Evolutionary conservation across 2,888 invertebrate species (phyloP).

Genomic region (Cyaniris semiargus): DNA sequence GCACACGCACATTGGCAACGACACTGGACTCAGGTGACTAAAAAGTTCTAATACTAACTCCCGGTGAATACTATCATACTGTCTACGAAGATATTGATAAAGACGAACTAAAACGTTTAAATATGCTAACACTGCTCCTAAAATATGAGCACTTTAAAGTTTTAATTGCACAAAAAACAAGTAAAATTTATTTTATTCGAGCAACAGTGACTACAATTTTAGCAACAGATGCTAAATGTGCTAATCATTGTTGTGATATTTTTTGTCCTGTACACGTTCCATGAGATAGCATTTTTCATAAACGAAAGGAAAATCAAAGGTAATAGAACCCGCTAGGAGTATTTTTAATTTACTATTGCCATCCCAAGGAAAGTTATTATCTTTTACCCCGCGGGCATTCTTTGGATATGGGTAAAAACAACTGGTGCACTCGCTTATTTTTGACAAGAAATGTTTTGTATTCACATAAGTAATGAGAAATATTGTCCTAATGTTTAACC

Average conservation of each 20-base stretch:
- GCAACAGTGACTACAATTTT: neutral
- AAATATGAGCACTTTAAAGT: no score
- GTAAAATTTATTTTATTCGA: neutral
- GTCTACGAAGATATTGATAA: neutral
- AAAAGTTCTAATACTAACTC: slow-evolving; percentile 12
- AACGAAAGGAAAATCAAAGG: neutral
- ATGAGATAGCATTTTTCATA: neutral
- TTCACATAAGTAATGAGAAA: neutral
- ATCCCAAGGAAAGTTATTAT: neutral
- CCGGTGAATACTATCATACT: neutral
- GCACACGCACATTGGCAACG: slow-evolving; percentile 49
- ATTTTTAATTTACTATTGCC: neutral
- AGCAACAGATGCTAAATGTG: neutral
- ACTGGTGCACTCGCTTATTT: neutral
- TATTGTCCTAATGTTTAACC: neutral
- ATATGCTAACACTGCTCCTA: neutral
- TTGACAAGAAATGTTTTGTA: neutral
- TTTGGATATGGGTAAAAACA: neutral
- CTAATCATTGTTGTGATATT: neutral
- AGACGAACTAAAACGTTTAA: neutral
- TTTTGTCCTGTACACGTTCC: neutral
- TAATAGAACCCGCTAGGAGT: neutral
- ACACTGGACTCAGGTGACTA: slow-evolving; percentile 21
- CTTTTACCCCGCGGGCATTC: neutral
- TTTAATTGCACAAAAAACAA: neutral